Percentiles rank a stretch among this genome's conserved stretches.
Conservation (phyloP, 2,888 invertebrate genomes). For the Copidosoma aretas region DNA sequence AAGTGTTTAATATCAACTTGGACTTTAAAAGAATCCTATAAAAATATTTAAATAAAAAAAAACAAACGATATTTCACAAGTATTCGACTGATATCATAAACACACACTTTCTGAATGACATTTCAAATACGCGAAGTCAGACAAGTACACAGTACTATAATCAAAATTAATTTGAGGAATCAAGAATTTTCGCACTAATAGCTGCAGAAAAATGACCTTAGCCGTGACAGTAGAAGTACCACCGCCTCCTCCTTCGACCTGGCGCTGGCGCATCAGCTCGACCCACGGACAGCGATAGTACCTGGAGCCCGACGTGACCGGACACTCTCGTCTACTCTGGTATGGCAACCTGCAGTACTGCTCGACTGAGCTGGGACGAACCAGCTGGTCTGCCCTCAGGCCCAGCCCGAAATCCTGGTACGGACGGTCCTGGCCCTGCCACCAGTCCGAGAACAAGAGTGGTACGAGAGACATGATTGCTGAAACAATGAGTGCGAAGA, state of each 20-base stretch:
- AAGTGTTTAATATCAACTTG: constrained; percentile 81
- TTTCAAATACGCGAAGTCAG: too few species aligned
- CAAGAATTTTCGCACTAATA: too few species aligned
- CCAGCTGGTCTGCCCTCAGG: constrained; percentile 47
- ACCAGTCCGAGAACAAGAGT: constrained; percentile 84
- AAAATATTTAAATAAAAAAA: too few species aligned
- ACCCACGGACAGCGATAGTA: constrained; percentile 48
- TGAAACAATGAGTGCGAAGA: too few species aligned
- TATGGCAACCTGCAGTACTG: constrained; percentile 14
- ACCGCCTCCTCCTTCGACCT: constrained; percentile 65
- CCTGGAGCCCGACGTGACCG: constrained; percentile 23
- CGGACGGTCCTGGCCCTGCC: constrained; percentile 76
- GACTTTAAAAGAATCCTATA: constrained; percentile 70
- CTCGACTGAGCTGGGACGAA: constrained; percentile 34
- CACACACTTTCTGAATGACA: too few species aligned
- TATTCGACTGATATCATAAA: too few species aligned
- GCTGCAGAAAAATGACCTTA: constrained; percentile 54
- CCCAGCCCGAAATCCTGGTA: constrained; percentile 56
- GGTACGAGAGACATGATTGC: constrained; percentile 75
- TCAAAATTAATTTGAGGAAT: background rate
- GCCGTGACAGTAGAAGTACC: constrained; percentile 67
- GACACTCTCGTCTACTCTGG: constrained; percentile 25
- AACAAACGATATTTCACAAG: too few species aligned
- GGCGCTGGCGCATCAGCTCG: constrained; percentile 37
- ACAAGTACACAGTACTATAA: too few species aligned